Base-by-base conservation (phyloP, 2,113 vertebrate genomes). In the Alouatta palliata region DNA sequence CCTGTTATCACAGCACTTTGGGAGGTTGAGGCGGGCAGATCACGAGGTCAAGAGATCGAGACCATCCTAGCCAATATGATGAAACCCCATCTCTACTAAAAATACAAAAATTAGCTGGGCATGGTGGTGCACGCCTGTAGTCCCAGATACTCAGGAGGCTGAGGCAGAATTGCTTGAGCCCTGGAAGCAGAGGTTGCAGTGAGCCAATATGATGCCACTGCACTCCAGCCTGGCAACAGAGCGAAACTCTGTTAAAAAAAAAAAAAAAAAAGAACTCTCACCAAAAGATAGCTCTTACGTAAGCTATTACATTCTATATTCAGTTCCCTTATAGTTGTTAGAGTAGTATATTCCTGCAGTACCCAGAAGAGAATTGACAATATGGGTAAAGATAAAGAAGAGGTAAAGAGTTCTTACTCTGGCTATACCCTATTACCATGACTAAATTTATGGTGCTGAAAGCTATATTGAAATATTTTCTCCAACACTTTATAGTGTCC, bases 51-150 rank as follows among this genome's bases (percentile, higher is more conserved):
- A 61, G 23, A 61, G 58, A 61, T 61, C 0, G 23, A 61, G 58
- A 61, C 58, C 58, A 27, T 61, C 58, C 9, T 61, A 10, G 21
- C 58, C 23, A 27, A 61, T 1, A 11, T 61, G 58, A 25, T 61
- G 58, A 61, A 61, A 61, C 23, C 58, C 9, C 23, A 25, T 61
- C 56, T 58, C 58, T 61, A 61, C 58, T 27, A 61, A 61, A 61
- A 61, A 27, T 25, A 61, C 58, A 61, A 27, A 27, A 61, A 61
- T 61, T 61, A 61, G 23, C 58, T 61, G 25, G 9, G 58, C 23
- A 10, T 27, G 58, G 9, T 25, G 23, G 58, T 0, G 0, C 9
- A 4, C 1, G 3, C 23, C 58, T 61, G 23, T 27, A 61, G 4
- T 61, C 9, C 58, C 23, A 61, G 25, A 27, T 27, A 61, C 58